Evolutionary conservation across 2,113 vertebrate genomes (phyloP).

Genomic region (Columba janthina): DNA sequence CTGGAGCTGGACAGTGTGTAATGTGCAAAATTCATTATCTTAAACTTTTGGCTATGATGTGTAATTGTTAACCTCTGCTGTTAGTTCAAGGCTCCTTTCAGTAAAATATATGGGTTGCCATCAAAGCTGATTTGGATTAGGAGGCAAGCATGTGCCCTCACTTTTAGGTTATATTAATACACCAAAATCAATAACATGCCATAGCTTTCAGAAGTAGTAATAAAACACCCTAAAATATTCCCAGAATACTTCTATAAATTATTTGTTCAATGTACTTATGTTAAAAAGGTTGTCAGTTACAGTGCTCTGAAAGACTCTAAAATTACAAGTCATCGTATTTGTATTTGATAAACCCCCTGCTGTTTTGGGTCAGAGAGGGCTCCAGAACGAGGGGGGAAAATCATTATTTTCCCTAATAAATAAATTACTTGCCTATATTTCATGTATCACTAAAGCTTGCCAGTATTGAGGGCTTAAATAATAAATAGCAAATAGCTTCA

Average conservation of each 20-base stretch:
- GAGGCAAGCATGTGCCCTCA: constrained; percentile 64
- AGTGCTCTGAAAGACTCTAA: constrained; percentile 76
- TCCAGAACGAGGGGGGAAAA: constrained; percentile 60
- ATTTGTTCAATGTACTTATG: constrained; percentile 83
- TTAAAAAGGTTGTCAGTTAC: constrained; percentile 85
- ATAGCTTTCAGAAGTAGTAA: constrained; percentile 80
- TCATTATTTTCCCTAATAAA: constrained; percentile 88
- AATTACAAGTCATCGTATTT: constrained; percentile 79
- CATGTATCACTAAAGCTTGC: constrained; percentile 78
- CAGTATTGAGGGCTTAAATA: constrained; percentile 79
- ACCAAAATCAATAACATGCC: constrained; percentile 80
- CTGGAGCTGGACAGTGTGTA: constrained; percentile 31
- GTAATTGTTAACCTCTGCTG: constrained; percentile 76
- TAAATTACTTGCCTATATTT: constrained; percentile 86
- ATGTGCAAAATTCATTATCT: constrained; percentile 73
- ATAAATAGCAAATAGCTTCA: constrained; percentile 83
- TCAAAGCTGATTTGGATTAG: constrained; percentile 77
- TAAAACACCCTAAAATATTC: constrained; percentile 85
- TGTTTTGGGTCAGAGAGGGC: constrained; percentile 74
- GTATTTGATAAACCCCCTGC: constrained; percentile 78
- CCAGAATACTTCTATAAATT: constrained; percentile 85
- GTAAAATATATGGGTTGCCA: constrained; percentile 71
- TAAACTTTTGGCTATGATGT: constrained; percentile 70
- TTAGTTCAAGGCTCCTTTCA: constrained; percentile 72
- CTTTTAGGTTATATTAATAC: constrained; percentile 80